Evolutionary conservation across 2,113 vertebrate genomes (phyloP), one percentile per base, ranked within the genome.

Genomic region (Trichomycterus rosablanca): DNA sequence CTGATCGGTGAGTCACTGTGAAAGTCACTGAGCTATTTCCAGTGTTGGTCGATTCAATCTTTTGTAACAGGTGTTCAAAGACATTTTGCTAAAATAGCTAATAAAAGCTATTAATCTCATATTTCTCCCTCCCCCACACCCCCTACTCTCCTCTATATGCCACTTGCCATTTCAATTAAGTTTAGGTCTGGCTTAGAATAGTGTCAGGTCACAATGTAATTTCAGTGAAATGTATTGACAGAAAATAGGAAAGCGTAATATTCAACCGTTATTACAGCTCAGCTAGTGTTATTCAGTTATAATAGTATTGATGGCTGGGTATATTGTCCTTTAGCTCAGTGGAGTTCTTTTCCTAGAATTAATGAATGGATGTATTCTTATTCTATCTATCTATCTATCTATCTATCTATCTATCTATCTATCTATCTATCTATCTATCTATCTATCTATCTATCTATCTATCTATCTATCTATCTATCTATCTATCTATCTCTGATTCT

Each of bases 251-350:
- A 9, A 8, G 23, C 14, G 32, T 45, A 48, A 52, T 71, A 71
- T 71, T 66, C 55, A 49, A 39, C 44, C 42, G 44, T 62, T 67
- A 63, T 67, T 67, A 71, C 18, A 7, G 40, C 39, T 7, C 0
- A 20, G 40, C 26, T 30, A 50, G 35, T 51, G 32, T 62, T 66
- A 66, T 66, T 57, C 51, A 19, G 61, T 66, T 66, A 71, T 18
- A 45, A 20, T 15, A 45, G 51, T 30, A 46, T 65, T 18, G 34
- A 49, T 59, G 58, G 22, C 26, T 56, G 45, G 44, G 18, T 49
- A 67, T 30, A 45, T 24, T 1, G 12, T 65, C 35, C 45, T 53
- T 12, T 24, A 8, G 18, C 10, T 22, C 40, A 32, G 19, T 6
- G 37, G 37, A 63, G n/a, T 43, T 32, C 35, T 26, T 52, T 32